These are phyloP conservation scores for Rhombomys opimus DNA, from an alignment of 2,113 vertebrate species.

Conservation along the genomic window DNA sequence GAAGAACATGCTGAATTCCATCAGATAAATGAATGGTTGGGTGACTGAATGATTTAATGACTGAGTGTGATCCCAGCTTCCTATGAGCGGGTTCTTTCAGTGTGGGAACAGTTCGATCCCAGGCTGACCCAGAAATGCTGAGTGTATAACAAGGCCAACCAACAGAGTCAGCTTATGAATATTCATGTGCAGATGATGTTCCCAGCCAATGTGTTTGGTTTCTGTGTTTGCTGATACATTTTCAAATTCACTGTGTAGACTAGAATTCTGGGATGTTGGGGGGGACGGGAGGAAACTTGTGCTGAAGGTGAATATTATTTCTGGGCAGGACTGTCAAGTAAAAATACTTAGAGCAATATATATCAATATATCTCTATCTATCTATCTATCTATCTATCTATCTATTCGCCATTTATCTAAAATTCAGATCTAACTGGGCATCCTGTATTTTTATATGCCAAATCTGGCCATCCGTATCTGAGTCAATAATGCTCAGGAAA, in stretches of 20 bases:
- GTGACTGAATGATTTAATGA: conserved; percentile 62
- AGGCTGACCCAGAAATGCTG: conserved; percentile 71
- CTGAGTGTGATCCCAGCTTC: conserved; percentile 53
- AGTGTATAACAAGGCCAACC: conserved; percentile 73
- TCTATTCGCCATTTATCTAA: conserved; percentile 25
- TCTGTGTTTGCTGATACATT: conserved; percentile 75
- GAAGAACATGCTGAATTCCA: conserved; percentile 64
- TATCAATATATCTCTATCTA: background rate
- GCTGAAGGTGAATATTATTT: conserved; percentile 16
- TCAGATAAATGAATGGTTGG: conserved; percentile 55
- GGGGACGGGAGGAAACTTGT: background rate
- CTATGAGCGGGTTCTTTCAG: conserved; percentile 59
- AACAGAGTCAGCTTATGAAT: conserved; percentile 74
- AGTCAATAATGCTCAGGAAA: conserved; percentile 11
- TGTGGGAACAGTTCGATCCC: conserved; percentile 67
- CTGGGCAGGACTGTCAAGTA: conserved; percentile 11
- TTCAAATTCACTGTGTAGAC: conserved; percentile 70
- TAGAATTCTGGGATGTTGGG: background rate
- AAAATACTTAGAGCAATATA: conserved; percentile 52
- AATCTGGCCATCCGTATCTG: conserved; percentile 3
- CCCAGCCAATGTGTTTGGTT: conserved; percentile 71
- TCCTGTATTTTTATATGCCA: conserved; percentile 53
- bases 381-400: too few species aligned
- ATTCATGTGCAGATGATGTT: conserved; percentile 78
- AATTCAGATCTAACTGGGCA: conserved; percentile 42